Conservation (phyloP, 2,888 invertebrate genomes). For the Yponomeuta malinellus region DNA sequence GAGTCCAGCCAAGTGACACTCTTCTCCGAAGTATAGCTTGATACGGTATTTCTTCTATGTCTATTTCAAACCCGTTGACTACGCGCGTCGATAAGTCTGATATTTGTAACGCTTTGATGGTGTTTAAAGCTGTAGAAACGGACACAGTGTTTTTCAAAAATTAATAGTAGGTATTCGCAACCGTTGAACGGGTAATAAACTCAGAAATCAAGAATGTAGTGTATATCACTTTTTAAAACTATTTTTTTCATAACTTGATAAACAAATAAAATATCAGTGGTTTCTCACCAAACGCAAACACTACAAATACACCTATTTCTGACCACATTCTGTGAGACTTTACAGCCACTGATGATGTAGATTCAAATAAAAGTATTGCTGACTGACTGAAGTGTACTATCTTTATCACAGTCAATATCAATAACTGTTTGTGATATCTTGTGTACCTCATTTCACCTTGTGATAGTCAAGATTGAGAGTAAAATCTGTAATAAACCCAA, state of each 20-base stretch:
- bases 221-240: background rate
- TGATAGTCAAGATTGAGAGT: background rate
- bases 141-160: too few relatives aligned
- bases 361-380: background rate
- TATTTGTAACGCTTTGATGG: background rate
- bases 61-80: conserved; percentile 61
- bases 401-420: background rate
- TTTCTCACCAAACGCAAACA: background rate
- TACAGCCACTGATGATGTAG: background rate
- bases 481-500: background rate
- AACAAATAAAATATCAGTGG: background rate
- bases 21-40: conserved; percentile 49
- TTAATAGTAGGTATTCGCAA: too few relatives aligned
- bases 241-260: background rate
- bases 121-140: too few relatives aligned
- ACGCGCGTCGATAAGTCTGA: conserved; percentile 36
- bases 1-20: conserved; percentile 41
- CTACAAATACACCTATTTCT: background rate
- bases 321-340: background rate
- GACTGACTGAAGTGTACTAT: background rate
- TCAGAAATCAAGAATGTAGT: background rate
- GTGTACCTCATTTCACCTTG: background rate
- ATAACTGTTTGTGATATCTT: too few relatives aligned
- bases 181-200: too few relatives aligned
- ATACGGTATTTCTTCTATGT: conserved; percentile 59